Percentiles rank a stretch among this genome's conserved stretches.
Evolutionary conservation across 2,888 invertebrate species (phyloP).

Genomic region (Incurvaria masculella): DNA sequence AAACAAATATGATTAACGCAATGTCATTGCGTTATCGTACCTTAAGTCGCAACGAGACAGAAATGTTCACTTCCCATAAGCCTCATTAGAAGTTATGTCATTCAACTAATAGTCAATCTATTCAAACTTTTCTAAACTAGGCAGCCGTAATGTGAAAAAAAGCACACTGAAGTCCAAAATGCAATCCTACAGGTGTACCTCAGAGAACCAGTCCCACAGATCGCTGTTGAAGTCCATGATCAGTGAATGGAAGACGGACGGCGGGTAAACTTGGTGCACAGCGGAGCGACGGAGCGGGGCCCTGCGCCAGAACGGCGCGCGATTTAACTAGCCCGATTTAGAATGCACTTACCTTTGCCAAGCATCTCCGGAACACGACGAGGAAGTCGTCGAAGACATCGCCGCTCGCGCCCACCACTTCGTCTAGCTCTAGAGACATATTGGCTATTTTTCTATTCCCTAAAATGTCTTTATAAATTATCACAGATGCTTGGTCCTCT

Average conservation of each 20-base stretch:
- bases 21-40: too few species aligned
- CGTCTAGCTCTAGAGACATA: slow-evolving; percentile 66
- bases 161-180: too few species aligned
- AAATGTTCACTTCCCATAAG: too few species aligned
- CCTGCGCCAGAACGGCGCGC: slow-evolving; percentile 4
- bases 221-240: slow-evolving; percentile 30
- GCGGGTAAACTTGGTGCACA: too few species aligned
- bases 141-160: too few species aligned
- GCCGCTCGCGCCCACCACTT: slow-evolving; percentile 59
- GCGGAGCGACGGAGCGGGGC: neutral
- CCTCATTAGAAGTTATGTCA: too few species aligned
- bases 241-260: too few species aligned
- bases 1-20: too few species aligned
- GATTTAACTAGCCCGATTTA: slow-evolving; percentile 32
- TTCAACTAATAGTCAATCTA: too few species aligned
- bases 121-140: too few species aligned
- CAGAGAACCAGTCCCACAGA: slow-evolving; percentile 32
- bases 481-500: slow-evolving; percentile 42
- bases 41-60: too few species aligned
- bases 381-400: slow-evolving; percentile 74
- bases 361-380: slow-evolving; percentile 64
- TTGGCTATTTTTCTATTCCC: slow-evolving; percentile 24
- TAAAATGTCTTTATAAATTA: slow-evolving; percentile 18
- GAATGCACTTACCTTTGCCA: slow-evolving; percentile 64
- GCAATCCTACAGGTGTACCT: too few species aligned